Percentiles rank a stretch among this genome's conserved stretches.
These are phyloP conservation scores for Seriola quinqueradiata DNA, from an alignment of 2,113 vertebrate genomes.

Conservation along the genomic window DNA sequence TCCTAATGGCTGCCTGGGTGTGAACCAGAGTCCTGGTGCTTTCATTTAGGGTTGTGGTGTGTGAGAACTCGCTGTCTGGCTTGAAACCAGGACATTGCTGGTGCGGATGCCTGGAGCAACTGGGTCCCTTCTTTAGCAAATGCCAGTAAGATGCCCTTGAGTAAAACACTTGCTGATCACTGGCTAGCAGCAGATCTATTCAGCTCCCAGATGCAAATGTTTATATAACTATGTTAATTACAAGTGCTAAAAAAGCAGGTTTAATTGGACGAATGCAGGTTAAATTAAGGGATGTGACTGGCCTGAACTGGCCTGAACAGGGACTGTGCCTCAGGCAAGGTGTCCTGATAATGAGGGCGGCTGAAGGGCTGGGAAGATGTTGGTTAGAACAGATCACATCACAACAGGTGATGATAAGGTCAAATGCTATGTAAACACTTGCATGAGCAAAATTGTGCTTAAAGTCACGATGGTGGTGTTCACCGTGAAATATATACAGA, in stretches of 20 bases:
- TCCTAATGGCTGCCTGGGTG: slow-evolving; percentile 48
- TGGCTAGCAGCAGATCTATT: background rate
- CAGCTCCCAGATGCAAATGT: background rate
- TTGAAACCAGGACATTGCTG: slow-evolving; percentile 6
- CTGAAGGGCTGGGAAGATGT: background rate
- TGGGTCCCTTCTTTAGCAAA: background rate
- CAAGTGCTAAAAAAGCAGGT: background rate
- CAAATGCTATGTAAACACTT: background rate
- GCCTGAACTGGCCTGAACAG: background rate
- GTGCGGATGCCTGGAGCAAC: slow-evolving; percentile 23
- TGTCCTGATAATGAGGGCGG: slow-evolving; percentile 16
- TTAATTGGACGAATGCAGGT: slow-evolving; percentile 5
- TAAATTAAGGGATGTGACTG: slow-evolving; percentile 1
- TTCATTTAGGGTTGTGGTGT: slow-evolving; percentile 42
- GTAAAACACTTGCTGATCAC: background rate
- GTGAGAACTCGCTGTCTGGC: slow-evolving; percentile 8
- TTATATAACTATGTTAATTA: background rate
- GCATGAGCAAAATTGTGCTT: background rate
- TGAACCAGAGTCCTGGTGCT: slow-evolving; percentile 23
- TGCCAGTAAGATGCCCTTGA: background rate
- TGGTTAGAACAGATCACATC: slow-evolving; percentile 3
- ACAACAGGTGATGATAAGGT: slow-evolving; percentile 17
- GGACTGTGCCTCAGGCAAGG: background rate
- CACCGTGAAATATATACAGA: background rate
- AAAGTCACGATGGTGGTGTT: background rate